These are phyloP conservation scores for Crotalus viridis DNA, from an alignment of 2,113 vertebrate species.

Conservation along the genomic window DNA sequence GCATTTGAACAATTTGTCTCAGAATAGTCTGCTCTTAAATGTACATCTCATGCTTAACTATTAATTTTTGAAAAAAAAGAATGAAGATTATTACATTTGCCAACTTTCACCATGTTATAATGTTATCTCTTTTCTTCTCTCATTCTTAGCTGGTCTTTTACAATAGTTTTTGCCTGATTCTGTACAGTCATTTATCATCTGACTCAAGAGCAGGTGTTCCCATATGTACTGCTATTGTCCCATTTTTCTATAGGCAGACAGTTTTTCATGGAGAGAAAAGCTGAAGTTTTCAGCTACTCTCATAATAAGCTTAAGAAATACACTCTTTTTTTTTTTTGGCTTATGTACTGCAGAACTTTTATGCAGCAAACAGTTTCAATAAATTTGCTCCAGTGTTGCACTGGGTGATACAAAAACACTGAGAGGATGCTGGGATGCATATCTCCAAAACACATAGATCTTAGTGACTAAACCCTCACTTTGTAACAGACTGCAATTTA, in stretches of 20 bases:
- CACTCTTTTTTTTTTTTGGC: not conserved
- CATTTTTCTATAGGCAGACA: not conserved
- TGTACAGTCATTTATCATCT: constrained; percentile 5
- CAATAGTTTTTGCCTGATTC: not conserved
- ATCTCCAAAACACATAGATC: not conserved
- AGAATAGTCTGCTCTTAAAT: not conserved
- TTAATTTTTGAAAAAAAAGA: not conserved
- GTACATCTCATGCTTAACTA: not conserved
- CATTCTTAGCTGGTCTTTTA: not conserved
- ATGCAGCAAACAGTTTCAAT: not conserved
- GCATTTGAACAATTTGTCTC: not conserved
- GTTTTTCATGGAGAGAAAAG: constrained; percentile 23
- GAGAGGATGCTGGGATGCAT: not conserved
- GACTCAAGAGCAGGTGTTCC: not conserved
- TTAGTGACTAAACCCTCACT: not conserved
- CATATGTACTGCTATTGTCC: not conserved
- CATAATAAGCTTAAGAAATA: constrained; percentile 13
- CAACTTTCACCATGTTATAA: not conserved
- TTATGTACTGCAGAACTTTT: not conserved
- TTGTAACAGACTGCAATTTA: not conserved
- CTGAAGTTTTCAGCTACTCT: not conserved
- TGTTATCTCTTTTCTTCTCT: not conserved
- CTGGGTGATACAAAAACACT: not conserved
- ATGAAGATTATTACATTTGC: not conserved
- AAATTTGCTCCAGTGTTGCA: not conserved